phyloP scores from a whole-genome alignment of 2,888 invertebrate species.

The Lathronympha strigana region DNA sequence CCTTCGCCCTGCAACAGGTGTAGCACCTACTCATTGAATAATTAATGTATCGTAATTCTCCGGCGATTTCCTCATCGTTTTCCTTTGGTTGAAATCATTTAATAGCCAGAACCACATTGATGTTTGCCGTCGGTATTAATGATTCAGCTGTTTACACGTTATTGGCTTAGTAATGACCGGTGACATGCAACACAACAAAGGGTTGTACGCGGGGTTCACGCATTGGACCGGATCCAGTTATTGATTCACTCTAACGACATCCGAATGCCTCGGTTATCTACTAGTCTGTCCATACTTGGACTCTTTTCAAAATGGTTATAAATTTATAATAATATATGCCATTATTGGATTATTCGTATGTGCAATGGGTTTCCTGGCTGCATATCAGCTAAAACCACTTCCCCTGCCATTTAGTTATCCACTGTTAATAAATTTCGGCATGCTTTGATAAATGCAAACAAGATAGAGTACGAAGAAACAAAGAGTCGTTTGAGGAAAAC shows the following conservation, averaged over 20 bases:
- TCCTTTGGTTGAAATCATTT: slow-evolving; percentile 24
- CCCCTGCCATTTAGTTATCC: too few species aligned
- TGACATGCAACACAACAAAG: slow-evolving; percentile 24
- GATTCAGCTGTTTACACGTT: slow-evolving; percentile 31
- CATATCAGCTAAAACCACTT: too few species aligned
- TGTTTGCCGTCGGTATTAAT: slow-evolving; percentile 9
- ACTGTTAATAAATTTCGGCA: too few species aligned
- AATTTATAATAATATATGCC: too few species aligned
- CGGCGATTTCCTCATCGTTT: slow-evolving; percentile 31
- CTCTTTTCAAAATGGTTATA: background rate
- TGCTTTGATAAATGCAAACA: too few species aligned
- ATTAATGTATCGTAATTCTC: slow-evolving; percentile 57
- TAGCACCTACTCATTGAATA: slow-evolving; percentile 60
- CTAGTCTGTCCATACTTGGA: background rate
- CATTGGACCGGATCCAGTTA: slow-evolving; percentile 5
- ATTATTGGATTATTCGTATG: too few species aligned
- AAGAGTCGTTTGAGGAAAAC: slow-evolving; percentile 1
- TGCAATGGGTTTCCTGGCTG: too few species aligned
- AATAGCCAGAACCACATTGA: slow-evolving; percentile 3
- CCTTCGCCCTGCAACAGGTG: slow-evolving; percentile 71
- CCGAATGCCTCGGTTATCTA: background rate
- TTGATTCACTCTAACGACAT: slow-evolving; percentile 19
- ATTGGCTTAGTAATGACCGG: slow-evolving; percentile 18
- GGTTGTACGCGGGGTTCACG: background rate
- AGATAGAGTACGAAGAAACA: background rate